Conservation (phyloP, 2,113 vertebrate genomes). For the Eurypyga helias region DNA sequence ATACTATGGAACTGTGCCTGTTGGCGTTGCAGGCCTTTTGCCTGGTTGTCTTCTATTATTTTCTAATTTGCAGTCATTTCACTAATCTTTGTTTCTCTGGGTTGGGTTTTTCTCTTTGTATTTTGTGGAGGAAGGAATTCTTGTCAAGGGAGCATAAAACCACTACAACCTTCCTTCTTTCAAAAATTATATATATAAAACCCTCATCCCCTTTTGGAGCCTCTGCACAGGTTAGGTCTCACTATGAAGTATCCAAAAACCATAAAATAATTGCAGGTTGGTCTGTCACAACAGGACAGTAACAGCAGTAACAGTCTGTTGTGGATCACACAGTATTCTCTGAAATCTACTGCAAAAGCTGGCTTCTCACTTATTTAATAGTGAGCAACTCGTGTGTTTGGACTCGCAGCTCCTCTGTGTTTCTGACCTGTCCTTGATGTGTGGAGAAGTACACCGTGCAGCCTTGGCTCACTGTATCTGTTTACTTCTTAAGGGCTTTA, state of each 20-base stretch:
- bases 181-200: not conserved
- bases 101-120: not conserved
- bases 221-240: not conserved
- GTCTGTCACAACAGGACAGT: not conserved
- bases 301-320: not conserved
- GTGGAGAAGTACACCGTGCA: not conserved
- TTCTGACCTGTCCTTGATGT: not conserved
- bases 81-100: not conserved
- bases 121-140: not conserved
- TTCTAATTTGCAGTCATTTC: not conserved
- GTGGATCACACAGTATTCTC: not conserved
- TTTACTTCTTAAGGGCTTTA: not conserved
- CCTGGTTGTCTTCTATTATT: not conserved
- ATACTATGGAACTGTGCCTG: not conserved
- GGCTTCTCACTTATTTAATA: not conserved
- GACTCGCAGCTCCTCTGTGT: not conserved
- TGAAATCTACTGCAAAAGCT: not conserved
- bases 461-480: not conserved
- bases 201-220: not conserved
- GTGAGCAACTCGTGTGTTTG: not conserved
- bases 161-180: not conserved
- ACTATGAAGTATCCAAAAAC: not conserved
- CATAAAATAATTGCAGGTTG: not conserved
- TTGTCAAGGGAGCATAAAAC: not conserved
- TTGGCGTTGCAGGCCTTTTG: not conserved